These are phyloP conservation scores for Cryptocheilus praepositus DNA, from an alignment of 2,888 invertebrate species.

Conservation along the genomic window DNA sequence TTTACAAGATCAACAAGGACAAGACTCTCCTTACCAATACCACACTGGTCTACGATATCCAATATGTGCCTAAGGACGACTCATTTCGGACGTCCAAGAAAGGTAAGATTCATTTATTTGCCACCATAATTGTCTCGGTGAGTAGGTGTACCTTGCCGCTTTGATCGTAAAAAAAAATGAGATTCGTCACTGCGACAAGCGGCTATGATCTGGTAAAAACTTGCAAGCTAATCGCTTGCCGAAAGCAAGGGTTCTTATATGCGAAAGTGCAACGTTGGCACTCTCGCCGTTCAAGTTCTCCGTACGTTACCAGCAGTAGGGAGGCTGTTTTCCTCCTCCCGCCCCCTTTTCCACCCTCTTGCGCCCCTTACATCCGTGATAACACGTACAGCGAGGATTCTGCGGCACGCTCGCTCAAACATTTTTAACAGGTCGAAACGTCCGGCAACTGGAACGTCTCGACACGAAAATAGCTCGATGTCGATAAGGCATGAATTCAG, in stretches of 20 bases:
- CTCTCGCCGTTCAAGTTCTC: no score
- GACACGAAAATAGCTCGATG: constrained; percentile 20
- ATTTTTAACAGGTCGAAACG: constrained; percentile 3
- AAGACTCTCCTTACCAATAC: constrained; percentile 83
- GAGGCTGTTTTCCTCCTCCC: no score
- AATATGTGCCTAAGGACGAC: constrained; percentile 84
- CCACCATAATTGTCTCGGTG: no score
- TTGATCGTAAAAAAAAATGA: no score
- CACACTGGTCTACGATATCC: constrained; percentile 84
- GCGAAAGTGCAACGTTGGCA: no score
- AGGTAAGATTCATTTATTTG: constrained; percentile 74
- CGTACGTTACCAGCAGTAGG: no score
- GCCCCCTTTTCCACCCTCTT: no score
- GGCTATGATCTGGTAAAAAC: no score
- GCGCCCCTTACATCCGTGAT: not conserved
- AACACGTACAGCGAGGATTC: not conserved
- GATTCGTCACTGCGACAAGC: no score
- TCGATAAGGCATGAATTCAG: constrained; percentile 52
- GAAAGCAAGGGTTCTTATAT: no score
- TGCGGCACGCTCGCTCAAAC: not conserved
- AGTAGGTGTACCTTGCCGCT: no score
- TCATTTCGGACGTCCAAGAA: constrained; percentile 88
- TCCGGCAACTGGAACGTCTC: constrained; percentile 1
- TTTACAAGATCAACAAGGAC: constrained; percentile 86
- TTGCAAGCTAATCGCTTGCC: no score